Percentiles rank a stretch among this genome's conserved stretches.
These are phyloP conservation scores for Phylloscopus trochiloides DNA, from an alignment of 2,113 vertebrate species.

Conservation along the genomic window DNA sequence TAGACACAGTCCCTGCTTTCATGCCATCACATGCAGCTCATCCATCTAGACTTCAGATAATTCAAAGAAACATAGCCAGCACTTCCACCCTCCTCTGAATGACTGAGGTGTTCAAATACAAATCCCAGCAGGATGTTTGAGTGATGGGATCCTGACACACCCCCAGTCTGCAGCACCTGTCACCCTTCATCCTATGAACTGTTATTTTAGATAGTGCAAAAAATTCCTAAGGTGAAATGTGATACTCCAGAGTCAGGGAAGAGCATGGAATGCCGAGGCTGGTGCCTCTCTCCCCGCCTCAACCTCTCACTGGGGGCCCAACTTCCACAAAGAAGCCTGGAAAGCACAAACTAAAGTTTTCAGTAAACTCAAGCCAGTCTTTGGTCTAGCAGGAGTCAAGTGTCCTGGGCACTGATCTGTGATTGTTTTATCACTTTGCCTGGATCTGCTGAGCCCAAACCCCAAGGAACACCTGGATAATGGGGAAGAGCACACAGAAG, in stretches of 20 bases:
- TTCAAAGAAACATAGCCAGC: background rate
- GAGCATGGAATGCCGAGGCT: background rate
- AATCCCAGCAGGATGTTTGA: background rate
- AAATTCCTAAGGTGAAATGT: background rate
- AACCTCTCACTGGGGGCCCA: background rate
- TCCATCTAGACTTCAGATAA: background rate
- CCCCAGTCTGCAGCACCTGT: background rate
- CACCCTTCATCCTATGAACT: background rate
- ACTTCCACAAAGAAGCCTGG: background rate
- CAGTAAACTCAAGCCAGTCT: background rate
- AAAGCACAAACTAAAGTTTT: background rate
- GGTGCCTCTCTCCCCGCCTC: background rate
- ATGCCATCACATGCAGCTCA: background rate
- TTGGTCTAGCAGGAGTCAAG: background rate
- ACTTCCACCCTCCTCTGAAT: background rate
- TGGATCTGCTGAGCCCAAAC: background rate
- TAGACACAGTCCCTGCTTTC: background rate
- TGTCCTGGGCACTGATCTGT: background rate
- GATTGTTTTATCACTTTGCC: background rate
- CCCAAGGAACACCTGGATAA: background rate
- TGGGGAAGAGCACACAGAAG: rapidly evolving
- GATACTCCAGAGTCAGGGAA: background rate
- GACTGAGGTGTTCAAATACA: background rate
- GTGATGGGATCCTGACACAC: background rate
- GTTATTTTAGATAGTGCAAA: background rate